Conservation (phyloP, 2,113 vertebrate species). For the Oceanites oceanicus region DNA sequence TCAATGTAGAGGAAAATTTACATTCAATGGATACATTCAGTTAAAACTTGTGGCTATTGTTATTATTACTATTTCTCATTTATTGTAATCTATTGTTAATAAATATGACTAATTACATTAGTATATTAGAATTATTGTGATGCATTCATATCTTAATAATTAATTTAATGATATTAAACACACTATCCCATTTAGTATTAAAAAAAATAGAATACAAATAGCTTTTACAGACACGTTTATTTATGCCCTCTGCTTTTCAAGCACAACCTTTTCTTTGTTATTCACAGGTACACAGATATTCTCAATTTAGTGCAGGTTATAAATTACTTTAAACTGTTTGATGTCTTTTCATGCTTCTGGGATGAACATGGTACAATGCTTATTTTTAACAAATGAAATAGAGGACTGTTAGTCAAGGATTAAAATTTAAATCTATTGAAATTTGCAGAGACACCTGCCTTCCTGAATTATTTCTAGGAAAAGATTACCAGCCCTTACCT, state of each 20-base stretch:
- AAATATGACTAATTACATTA: background rate
- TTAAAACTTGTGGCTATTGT: background rate
- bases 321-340: background rate
- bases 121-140: background rate
- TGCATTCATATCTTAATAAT: background rate
- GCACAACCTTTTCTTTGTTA: background rate
- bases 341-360: background rate
- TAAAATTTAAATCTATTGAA: background rate
- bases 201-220: background rate
- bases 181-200: background rate
- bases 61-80: background rate
- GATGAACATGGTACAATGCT: background rate
- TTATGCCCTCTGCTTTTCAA: background rate
- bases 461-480: background rate
- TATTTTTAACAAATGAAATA: background rate
- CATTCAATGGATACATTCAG: background rate
- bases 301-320: background rate
- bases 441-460: background rate
- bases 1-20: background rate
- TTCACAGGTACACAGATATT: no score
- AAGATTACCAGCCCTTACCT: background rate
- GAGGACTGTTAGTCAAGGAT: background rate
- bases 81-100: background rate
- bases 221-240: background rate
- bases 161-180: background rate